Evolutionary conservation across 2,888 invertebrate genomes (phyloP), one percentile per base, ranked within the genome.

Genomic region (Ypsolopha scabrella): DNA sequence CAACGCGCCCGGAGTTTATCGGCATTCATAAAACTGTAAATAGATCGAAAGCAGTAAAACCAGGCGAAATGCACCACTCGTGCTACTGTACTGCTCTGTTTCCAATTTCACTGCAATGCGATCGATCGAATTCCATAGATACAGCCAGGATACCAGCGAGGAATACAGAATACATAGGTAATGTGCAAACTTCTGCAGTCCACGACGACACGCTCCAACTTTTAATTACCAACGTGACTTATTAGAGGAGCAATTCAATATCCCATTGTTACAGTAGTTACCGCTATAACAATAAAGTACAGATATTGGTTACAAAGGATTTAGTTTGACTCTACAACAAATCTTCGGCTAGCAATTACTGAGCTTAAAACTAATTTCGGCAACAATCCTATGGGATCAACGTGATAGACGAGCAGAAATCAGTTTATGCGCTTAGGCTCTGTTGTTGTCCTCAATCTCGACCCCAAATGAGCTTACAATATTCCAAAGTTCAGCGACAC

Each of bases 11-110:
- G 59, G 60, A 69, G 66, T 75, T 78, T 78, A 80, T 48, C 39
- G 53, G 55, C 68, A 63, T 76, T 76, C 76, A 75, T 80, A 80
- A 77, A 78, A 68, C 75, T 69, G 76, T 79, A 81, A 81, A 80
- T 79, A 82, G 80, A 81, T 80, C 73, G 77, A 79, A 78, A 76
- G 78, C 78, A 78, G 80, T 82, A 74, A 79, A 79, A 77, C 72
- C 64, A 62, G 64, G 68, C 67, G 70, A 62, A 62, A 59, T 52
- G 54, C 51, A 55, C 52, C 48, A 51, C 55, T 53, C 53, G 46
- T 52, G 57, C 53, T 48, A 50, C 51, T 61, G 57, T 59, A 60
- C 58, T 63, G 65, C 68, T 65, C 68, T 71, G 74, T 72, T 76
- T 72, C 71, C 72, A 69, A 70, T 74, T 77, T 65, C 67, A 72